Base-by-base conservation (phyloP, 37 sponge, comb jelly and placozoan species). In the Crambe crambe region DNA sequence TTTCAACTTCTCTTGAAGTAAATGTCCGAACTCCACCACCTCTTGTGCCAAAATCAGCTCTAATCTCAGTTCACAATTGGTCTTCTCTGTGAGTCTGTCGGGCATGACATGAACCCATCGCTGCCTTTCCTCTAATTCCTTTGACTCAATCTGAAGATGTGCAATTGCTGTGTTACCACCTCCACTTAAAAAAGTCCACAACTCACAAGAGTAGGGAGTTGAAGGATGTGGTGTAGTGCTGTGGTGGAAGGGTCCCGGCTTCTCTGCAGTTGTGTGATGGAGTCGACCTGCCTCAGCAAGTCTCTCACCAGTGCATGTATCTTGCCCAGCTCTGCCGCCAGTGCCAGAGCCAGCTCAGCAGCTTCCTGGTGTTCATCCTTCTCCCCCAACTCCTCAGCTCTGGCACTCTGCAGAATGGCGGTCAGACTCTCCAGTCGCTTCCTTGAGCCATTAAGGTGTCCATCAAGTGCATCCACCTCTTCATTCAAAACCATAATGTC, bases 401-500 rank as follows among this genome's bases (percentile, higher is more conserved):
- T 77, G 29, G 83, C 87, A 2, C 65, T 35, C 47, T 63, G 63
- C 12, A 66, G 39, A 5, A 91, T 68, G 26, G 73, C 80, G 0
- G 37, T 42, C 37, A 91, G 76, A 37, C 31, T 18, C 23, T 86
- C 31, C 39, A 83, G 66, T 1, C 66, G 74, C 39, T 37, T 32
- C 3, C 79, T 51, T 37, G 56, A 27, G 9, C 44, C 31, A 5
- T 43, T 27, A 18, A 86, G 34, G 36, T 61, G 51, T 0, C 2
- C 75, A 41, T 91, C 83, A 18, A 59, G 15, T 20, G 62, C 56
- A 21, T 86, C 83, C 2, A 86, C 43, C 56, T 91, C 91, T 35
- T 91, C 87, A 67, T 91, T 91, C 58, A 91, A 51, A 3, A 86
- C 1, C 83, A 91, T 86, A 22, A 91, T 91, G 70, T 91, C 91